phyloP scores from a whole-genome alignment of 2,113 vertebrate genomes.

The Oreochromis spilurus region DNA sequence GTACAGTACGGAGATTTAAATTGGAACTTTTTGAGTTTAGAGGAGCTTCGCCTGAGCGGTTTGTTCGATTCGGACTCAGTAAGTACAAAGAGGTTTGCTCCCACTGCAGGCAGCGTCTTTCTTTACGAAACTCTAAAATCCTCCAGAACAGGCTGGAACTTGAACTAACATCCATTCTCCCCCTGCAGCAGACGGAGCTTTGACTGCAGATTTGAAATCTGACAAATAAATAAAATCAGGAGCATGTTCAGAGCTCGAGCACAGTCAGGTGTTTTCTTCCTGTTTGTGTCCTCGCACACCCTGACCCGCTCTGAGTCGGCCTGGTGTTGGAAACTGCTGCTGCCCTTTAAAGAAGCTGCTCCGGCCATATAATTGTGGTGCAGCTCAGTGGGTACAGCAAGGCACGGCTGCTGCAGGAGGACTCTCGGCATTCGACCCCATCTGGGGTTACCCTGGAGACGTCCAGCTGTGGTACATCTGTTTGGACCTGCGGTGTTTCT shows the following conservation, averaged over 20 bases:
- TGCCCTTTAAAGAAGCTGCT: background rate
- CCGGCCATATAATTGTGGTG: background rate
- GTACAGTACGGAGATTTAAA: background rate
- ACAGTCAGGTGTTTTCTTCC: background rate
- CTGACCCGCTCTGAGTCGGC: rapidly evolving
- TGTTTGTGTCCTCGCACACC: rapidly evolving
- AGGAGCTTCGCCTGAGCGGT: background rate
- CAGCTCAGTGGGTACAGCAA: background rate
- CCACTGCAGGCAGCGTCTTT: background rate
- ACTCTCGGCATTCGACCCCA: background rate
- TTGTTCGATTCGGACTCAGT: background rate
- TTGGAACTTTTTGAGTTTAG: background rate
- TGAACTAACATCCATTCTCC: background rate
- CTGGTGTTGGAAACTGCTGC: background rate
- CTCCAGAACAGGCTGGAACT: background rate
- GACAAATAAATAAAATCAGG: background rate
- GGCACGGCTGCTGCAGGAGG: background rate
- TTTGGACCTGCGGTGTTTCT: background rate
- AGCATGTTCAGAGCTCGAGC: background rate
- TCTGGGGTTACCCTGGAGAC: background rate
- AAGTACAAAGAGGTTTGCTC: background rate
- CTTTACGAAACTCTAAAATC: background rate
- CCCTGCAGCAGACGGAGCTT: background rate
- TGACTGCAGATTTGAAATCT: background rate
- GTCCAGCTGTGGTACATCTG: background rate